Conservation (phyloP, 2,113 vertebrate species). For the Gasterosteus nipponicus region DNA sequence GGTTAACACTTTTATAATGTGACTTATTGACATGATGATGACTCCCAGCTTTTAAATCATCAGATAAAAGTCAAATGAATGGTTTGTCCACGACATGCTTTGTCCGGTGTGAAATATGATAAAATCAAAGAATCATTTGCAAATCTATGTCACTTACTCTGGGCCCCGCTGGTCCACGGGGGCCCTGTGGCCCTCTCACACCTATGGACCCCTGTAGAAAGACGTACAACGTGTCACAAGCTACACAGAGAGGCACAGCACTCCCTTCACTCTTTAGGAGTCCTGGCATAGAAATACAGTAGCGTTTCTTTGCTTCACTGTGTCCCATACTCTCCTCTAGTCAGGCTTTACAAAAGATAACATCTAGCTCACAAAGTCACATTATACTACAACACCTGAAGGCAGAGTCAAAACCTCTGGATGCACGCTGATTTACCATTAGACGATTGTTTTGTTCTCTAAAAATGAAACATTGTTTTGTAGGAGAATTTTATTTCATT, state of each 20-base stretch:
- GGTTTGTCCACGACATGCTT: background rate
- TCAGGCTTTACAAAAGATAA: background rate
- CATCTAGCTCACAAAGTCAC: background rate
- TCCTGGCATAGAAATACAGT: background rate
- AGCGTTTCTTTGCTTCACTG: background rate
- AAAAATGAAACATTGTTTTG: background rate
- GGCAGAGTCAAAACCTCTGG: background rate
- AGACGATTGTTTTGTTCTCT: background rate
- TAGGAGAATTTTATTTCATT: background rate
- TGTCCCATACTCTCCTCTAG: background rate
- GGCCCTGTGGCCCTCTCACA: slow-evolving; percentile 91
- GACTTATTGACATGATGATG: background rate
- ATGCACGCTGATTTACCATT: background rate
- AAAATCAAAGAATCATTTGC: slow-evolving; percentile 6
- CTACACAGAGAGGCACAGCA: background rate
- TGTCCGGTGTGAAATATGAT: background rate
- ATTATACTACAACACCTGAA: background rate
- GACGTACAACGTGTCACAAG: slow-evolving; percentile 20
- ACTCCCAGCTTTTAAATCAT: slow-evolving; percentile 7
- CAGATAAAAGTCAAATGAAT: background rate
- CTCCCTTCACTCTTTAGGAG: background rate
- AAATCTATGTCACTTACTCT: slow-evolving; percentile 82
- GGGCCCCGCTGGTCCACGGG: slow-evolving; percentile 87
- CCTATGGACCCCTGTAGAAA: slow-evolving; percentile 88
- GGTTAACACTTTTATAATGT: background rate